phyloP scores from a whole-genome alignment of 2,113 vertebrate species.

The Anoura caudifer region DNA sequence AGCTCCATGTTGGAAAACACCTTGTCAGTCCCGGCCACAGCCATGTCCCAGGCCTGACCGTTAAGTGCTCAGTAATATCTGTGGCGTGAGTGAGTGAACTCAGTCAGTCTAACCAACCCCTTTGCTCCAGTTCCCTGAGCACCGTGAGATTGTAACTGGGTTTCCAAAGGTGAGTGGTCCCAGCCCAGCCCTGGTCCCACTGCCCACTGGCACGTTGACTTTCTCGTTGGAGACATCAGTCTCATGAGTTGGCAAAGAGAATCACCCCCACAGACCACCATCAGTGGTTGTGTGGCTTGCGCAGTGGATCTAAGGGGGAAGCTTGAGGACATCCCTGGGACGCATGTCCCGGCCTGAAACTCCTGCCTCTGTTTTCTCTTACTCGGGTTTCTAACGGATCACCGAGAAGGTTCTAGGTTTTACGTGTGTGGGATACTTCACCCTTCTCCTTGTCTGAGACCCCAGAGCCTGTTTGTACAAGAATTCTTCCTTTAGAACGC shows the following conservation, averaged over 20 bases:
- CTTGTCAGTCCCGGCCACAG: not conserved
- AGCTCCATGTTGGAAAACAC: not conserved
- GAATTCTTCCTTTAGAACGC: not conserved
- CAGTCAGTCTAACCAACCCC: too few species aligned
- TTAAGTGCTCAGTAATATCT: rapidly evolving
- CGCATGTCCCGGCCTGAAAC: not conserved
- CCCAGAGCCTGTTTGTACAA: not conserved
- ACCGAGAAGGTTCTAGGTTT: not conserved
- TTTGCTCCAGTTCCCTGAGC: not conserved
- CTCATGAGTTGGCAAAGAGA: not conserved
- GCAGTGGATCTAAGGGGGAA: rapidly evolving
- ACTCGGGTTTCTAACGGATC: not conserved
- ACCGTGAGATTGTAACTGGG: rapidly evolving
- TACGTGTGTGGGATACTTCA: not conserved
- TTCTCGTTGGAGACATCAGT: not conserved
- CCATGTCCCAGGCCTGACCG: not conserved
- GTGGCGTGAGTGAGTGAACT: too few species aligned
- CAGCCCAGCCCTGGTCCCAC: not conserved
- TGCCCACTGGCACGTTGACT: rapidly evolving
- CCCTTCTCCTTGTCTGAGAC: not conserved
- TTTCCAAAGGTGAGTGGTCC: rapidly evolving
- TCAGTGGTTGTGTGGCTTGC: rapidly evolving
- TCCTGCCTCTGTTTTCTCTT: not conserved
- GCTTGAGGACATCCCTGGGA: not conserved
- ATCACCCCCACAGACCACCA: not conserved